Conservation (phyloP, 2,113 vertebrate genomes). For the Dicentrarchus labrax region DNA sequence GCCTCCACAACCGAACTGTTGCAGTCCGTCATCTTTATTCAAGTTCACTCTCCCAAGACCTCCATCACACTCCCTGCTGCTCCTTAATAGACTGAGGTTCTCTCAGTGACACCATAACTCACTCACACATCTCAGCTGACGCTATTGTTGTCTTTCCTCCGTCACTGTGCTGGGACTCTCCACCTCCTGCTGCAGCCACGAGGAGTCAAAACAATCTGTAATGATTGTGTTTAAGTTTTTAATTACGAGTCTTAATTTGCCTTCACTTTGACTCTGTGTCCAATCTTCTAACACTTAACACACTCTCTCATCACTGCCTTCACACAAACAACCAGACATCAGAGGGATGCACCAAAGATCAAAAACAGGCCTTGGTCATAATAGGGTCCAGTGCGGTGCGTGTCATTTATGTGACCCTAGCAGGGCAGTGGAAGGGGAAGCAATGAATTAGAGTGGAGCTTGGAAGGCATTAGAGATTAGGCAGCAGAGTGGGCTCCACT, state of each 20-base stretch:
- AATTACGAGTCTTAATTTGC: neutral
- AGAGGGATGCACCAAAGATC: constrained; percentile 59
- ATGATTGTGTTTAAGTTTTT: constrained; percentile 10
- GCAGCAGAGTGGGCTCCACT: constrained; percentile 71
- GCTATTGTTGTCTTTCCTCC: constrained; percentile 61
- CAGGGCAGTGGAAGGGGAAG: constrained; percentile 74
- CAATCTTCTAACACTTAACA: neutral
- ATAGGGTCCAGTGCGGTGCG: constrained; percentile 56
- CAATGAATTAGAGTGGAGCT: constrained; percentile 84
- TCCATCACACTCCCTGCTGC: constrained; percentile 69
- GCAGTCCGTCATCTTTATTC: constrained; percentile 75
- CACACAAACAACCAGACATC: constrained; percentile 54
- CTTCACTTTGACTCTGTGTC: neutral
- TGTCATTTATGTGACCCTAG: constrained; percentile 74
- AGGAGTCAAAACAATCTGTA: constrained; percentile 16
- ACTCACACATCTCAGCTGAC: constrained; percentile 50
- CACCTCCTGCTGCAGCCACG: neutral
- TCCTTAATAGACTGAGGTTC: constrained; percentile 74
- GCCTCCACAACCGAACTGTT: constrained; percentile 33
- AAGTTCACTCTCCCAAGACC: constrained; percentile 70
- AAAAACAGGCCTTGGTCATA: constrained; percentile 64
- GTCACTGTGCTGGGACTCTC: constrained; percentile 11
- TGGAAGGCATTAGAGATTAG: constrained; percentile 84
- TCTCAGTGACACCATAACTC: constrained; percentile 75
- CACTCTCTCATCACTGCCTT: constrained; percentile 3